Conservation (phyloP, 2,797 vertebrate species). For the Danio jaintianensis region DNA sequence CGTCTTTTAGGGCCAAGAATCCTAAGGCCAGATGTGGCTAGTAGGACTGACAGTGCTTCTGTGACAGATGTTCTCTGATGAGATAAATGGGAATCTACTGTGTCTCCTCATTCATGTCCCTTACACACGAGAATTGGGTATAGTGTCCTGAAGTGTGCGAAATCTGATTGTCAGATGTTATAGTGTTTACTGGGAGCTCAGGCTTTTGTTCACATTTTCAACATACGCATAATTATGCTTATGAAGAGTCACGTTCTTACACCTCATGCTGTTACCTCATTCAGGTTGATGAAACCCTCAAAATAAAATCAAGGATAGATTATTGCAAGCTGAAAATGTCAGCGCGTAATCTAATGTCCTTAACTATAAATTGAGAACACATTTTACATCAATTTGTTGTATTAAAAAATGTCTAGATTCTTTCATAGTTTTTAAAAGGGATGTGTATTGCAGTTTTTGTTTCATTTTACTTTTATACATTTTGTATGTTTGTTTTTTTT, state of each 20-base stretch:
- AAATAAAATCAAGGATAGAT: constrained; percentile 28
- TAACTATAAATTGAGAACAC: constrained; percentile 53
- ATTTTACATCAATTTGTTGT: constrained; percentile 40
- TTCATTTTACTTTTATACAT: constrained; percentile 65
- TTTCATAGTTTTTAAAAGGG: constrained; percentile 65
- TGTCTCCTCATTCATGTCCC: constrained; percentile 26
- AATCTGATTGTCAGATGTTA: constrained; percentile 32
- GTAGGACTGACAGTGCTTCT: constrained; percentile 45
- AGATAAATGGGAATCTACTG: constrained; percentile 18
- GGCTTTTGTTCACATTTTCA: constrained; percentile 40
- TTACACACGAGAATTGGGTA: constrained; percentile 32
- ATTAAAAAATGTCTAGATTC: constrained; percentile 61
- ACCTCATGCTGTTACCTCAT: constrained; percentile 47
- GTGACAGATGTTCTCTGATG: constrained; percentile 53
- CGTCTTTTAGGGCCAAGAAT: constrained; percentile 24
- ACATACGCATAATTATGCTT: constrained; percentile 28
- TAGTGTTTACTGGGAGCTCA: constrained; percentile 46
- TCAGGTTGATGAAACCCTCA: constrained; percentile 34
- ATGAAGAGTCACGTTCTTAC: constrained; percentile 8
- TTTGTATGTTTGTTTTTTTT: constrained; percentile 63
- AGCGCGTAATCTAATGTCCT: constrained; percentile 38
- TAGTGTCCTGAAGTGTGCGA: constrained; percentile 38
- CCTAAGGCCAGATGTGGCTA: constrained; percentile 23
- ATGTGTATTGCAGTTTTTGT: constrained; percentile 64
- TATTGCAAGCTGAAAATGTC: constrained; percentile 19